These are phyloP conservation scores for Labrus mixtus DNA, from an alignment of 2,113 vertebrate genomes.

Conservation along the genomic window DNA sequence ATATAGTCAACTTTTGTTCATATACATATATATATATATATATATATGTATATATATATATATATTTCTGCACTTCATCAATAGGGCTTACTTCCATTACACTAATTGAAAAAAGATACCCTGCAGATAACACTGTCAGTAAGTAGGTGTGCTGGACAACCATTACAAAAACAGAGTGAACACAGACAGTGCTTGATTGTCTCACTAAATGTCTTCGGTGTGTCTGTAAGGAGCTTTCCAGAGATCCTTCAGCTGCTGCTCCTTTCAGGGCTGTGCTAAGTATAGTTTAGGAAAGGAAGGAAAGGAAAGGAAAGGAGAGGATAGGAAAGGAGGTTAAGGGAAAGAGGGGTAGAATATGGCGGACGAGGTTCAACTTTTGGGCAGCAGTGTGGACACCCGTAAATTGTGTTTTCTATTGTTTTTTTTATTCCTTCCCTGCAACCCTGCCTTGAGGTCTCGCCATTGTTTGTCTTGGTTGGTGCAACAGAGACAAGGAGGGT, in stretches of 20 bases:
- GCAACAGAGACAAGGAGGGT: slow-evolving; percentile 81
- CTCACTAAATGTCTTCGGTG: slow-evolving; percentile 80
- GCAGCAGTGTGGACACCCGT: slow-evolving; percentile 68
- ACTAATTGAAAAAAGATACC: slow-evolving; percentile 83
- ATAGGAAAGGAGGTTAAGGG: not conserved
- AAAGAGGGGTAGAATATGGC: slow-evolving; percentile 21
- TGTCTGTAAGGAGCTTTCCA: slow-evolving; percentile 71
- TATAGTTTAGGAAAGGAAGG: slow-evolving; percentile 33
- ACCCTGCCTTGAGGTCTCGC: slow-evolving; percentile 80
- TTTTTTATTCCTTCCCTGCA: slow-evolving; percentile 75
- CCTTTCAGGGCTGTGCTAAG: slow-evolving; percentile 56
- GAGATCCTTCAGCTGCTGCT: slow-evolving; percentile 67
- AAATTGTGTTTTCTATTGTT: slow-evolving; percentile 58
- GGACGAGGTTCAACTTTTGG: slow-evolving; percentile 52
- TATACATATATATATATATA: slow-evolving; percentile 58
- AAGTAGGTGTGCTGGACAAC: slow-evolving; percentile 75
- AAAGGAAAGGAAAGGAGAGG: slow-evolving; percentile 14
- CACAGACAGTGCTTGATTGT: slow-evolving; percentile 85
- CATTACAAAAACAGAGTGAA: slow-evolving; percentile 83
- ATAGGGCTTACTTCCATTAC: slow-evolving; percentile 79
- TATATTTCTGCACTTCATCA: slow-evolving; percentile 74
- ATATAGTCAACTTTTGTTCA: slow-evolving; percentile 72
- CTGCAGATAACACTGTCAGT: slow-evolving; percentile 83
- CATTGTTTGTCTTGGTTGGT: slow-evolving; percentile 72
- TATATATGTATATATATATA: slow-evolving; percentile 59